Conservation (phyloP, 2,113 vertebrate species). For the Dasyornis broadbenti region DNA sequence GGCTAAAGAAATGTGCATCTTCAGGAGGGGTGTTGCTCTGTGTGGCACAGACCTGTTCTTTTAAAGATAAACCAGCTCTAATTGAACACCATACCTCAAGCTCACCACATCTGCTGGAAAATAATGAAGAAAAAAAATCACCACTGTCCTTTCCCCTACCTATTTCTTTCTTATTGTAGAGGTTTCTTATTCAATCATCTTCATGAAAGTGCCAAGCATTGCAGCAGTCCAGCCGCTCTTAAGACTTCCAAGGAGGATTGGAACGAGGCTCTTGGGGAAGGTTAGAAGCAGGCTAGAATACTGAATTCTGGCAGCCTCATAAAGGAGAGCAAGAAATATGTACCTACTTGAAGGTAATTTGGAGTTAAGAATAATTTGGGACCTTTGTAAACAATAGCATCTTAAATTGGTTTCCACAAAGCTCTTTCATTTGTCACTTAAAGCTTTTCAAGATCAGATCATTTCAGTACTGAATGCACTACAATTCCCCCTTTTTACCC, state of each 20-base stretch:
- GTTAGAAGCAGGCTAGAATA: conserved; percentile 22
- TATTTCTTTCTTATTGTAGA: not conserved
- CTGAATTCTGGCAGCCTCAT: conserved; percentile 42
- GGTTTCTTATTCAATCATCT: conserved; percentile 37
- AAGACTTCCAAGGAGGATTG: not conserved
- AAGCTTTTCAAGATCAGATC: not conserved
- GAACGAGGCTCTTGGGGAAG: conserved; percentile 16
- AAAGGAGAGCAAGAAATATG: conserved; percentile 47
- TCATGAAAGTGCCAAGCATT: conserved; percentile 34
- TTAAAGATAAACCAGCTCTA: conserved; percentile 2
- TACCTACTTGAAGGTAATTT: conserved; percentile 10
- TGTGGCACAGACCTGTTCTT: not conserved
- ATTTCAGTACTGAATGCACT: not conserved
- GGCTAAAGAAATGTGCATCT: not conserved
- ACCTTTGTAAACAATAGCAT: conserved; percentile 43
- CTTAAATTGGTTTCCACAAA: conserved; percentile 34
- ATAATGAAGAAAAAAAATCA: not conserved
- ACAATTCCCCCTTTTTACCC: not conserved
- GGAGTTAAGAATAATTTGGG: conserved; percentile 48
- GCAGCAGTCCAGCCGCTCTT: not conserved
- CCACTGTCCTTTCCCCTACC: not conserved
- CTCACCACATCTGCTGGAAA: not conserved
- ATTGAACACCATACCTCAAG: not conserved
- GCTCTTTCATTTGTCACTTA: conserved; percentile 30
- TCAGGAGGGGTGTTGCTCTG: not conserved